Base-by-base conservation (phyloP, 2,113 vertebrate species). In the Archocentrus centrarchus region DNA sequence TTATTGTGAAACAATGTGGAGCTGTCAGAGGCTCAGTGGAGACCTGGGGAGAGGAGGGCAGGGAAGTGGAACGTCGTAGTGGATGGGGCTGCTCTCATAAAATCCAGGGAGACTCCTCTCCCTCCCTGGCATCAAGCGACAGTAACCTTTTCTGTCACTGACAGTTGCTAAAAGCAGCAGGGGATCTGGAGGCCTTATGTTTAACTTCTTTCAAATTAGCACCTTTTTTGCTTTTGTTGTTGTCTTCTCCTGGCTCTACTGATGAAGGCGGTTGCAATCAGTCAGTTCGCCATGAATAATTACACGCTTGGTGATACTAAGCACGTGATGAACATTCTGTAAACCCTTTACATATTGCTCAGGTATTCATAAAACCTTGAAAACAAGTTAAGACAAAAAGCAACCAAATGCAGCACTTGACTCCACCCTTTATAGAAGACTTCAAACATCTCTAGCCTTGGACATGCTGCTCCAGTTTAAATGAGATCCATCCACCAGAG, bases 171-270 rank as follows among this genome's bases (percentile, higher is more conserved):
- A 88, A 85, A 85, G 77, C 83, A 57, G 73, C 79, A 3, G 70
- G 77, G 83, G 75, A 88, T 85, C 91, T 63, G 27, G 50, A 76
- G 61, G 62, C 82, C 88, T 91, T 77, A 87, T 88, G 90, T 90
- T 86, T 76, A 84, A 91, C 90, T 89, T 84, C 81, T 81, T 89
- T 86, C 86, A 92, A 91, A 93, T 93, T 89, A 92, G 85, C 80
- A 86, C 64, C 61, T 20, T 86, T 90, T 86, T 75, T 61, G 30
- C 60, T 50, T 44, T 57, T 60, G 37, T 27, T 81, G 62, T 86
- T 41, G 41, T 89, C 84, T 76, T 88, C 68, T 86, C 70, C 70
- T 66, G 84, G 70, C 66, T 81, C 50, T 32, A 35, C 77, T 81
- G 80, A 92, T 90, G 80, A 90, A 88, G 89, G 87, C 62, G 81